Percentiles rank a stretch among this genome's conserved stretches.
phyloP scores from a whole-genome alignment of 2,797 vertebrate genomes.

The Catharus ustulatus region DNA sequence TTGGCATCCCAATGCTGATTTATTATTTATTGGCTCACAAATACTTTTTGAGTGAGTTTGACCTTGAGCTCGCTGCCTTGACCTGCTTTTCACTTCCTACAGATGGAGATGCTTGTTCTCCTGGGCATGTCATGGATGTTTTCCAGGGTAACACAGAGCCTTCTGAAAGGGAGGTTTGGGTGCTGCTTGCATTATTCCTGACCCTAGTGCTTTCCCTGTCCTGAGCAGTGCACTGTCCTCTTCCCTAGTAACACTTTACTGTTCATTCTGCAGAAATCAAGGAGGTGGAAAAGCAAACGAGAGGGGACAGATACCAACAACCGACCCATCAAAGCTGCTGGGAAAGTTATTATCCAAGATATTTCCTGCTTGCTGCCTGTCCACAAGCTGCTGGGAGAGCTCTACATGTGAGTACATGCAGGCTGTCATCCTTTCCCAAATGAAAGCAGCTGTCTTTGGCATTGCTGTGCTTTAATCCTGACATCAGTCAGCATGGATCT shows the following conservation, averaged over 20 bases:
- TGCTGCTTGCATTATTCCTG: conserved; percentile 62
- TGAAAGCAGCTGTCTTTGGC: background rate
- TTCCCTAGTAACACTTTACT: background rate
- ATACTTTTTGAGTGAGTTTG: conserved; percentile 55
- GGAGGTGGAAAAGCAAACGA: conserved; percentile 93
- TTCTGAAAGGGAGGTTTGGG: conserved; percentile 64
- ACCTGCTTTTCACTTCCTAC: conserved; percentile 73
- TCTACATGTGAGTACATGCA: conserved; percentile 86
- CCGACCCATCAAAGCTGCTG: conserved; percentile 92
- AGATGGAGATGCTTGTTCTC: conserved; percentile 74
- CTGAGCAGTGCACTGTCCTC: background rate
- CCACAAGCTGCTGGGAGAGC: conserved; percentile 91
- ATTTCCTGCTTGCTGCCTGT: conserved; percentile 93
- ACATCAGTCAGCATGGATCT: background rate
- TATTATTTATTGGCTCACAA: conserved; percentile 12
- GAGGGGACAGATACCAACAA: conserved; percentile 86
- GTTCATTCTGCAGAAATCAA: conserved; percentile 86
- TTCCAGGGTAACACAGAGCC: conserved; percentile 54
- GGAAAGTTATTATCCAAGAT: conserved; percentile 97
- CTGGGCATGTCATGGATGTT: conserved; percentile 64
- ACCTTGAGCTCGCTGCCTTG: conserved; percentile 63
- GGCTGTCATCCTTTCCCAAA: background rate
- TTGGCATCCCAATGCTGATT: background rate
- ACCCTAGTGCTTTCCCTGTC: conserved; percentile 54
- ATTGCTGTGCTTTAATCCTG: background rate